Conservation (phyloP, 2,888 invertebrate genomes). For the Plagiodera versicolora region DNA sequence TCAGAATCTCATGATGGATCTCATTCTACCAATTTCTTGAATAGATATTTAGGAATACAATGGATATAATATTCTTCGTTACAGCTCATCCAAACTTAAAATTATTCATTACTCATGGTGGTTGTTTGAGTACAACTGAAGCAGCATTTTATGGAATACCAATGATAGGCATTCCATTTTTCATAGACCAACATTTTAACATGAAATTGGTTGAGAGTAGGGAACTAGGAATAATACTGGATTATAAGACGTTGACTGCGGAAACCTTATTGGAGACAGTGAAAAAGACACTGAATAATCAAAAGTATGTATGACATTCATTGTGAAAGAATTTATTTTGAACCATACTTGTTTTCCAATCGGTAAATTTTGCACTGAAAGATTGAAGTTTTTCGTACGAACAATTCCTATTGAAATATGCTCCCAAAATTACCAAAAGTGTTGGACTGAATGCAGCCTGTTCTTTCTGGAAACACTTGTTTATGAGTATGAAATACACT, state of each 20-base stretch:
- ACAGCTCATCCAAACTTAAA: constrained; percentile 4
- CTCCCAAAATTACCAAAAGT: no score
- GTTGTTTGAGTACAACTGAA: constrained; percentile 37
- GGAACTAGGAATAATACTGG: constrained; percentile 37
- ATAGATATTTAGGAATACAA: no score
- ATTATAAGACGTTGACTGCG: constrained; percentile 33
- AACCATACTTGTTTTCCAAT: no score
- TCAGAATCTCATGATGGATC: no score
- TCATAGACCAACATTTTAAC: constrained; percentile 39
- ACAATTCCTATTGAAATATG: no score
- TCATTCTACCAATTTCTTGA: no score
- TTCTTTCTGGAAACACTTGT: no score
- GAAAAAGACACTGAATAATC: neutral
- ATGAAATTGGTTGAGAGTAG: constrained; percentile 38
- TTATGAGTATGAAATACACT: no score
- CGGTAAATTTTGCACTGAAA: no score
- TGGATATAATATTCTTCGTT: neutral
- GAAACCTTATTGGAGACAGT: constrained; percentile 32
- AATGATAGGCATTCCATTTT: constrained; percentile 37
- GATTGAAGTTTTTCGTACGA: no score
- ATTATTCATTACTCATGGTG: constrained; percentile 37
- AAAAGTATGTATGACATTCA: neutral
- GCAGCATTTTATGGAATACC: constrained; percentile 36
- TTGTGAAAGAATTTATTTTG: no score
- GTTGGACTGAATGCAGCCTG: no score